Evolutionary conservation across 2,888 invertebrate genomes (phyloP).

Genomic region (Orgyia antiqua): DNA sequence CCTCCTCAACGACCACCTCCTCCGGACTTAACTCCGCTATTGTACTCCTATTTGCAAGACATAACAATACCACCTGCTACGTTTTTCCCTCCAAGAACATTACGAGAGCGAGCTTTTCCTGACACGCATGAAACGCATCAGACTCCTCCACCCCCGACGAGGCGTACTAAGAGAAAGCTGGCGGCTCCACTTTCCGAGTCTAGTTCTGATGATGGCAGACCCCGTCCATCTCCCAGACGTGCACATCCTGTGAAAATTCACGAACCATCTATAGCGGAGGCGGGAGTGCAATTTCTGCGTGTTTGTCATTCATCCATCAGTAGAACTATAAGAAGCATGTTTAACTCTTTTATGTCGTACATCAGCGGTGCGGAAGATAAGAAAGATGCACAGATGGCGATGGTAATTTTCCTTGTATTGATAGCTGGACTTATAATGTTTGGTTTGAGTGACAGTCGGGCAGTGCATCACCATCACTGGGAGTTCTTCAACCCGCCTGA

Average conservation of each 20-base stretch:
- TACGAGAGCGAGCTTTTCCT: conserved; percentile 49
- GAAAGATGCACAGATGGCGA: conserved; percentile 85
- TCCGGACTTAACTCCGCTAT: conserved; percentile 64
- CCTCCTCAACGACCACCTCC: conserved; percentile 70
- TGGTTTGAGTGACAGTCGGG: conserved; percentile 83
- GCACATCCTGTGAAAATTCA: conserved; percentile 60
- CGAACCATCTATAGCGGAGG: conserved; percentile 83
- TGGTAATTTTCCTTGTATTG: conserved; percentile 87
- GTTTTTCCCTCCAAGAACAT: conserved; percentile 61
- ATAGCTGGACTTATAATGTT: conserved; percentile 87
- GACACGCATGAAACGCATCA: conserved; percentile 56
- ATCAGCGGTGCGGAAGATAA: conserved; percentile 82
- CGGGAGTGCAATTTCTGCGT: conserved; percentile 83
- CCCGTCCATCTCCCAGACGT: conserved; percentile 60
- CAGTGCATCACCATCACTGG: conserved; percentile 91
- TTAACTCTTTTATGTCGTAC: conserved; percentile 80
- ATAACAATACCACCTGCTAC: conserved; percentile 67
- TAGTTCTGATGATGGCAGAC: conserved; percentile 70
- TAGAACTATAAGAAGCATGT: conserved; percentile 82
- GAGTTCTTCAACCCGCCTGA: conserved; percentile 92
- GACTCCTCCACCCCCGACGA: conserved; percentile 59
- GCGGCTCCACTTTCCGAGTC: conserved; percentile 63
- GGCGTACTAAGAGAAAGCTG: conserved; percentile 69
- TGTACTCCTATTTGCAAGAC: conserved; percentile 76
- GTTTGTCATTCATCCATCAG: conserved; percentile 83